Evolutionary conservation across 2,888 invertebrate species (phyloP).

Genomic region (Liposcelis brunnea): DNA sequence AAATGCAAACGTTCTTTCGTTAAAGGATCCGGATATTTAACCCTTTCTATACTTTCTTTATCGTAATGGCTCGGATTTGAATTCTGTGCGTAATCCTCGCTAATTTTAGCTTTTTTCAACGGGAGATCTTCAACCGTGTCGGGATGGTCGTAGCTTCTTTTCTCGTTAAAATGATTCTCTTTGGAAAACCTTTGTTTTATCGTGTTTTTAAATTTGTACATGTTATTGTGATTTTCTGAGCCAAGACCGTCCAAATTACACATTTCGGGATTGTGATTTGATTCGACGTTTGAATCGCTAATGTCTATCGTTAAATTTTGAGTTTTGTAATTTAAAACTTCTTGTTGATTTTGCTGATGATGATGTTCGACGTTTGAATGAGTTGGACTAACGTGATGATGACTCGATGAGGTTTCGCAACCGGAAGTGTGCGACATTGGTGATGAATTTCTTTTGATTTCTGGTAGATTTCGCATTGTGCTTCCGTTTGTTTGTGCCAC

Average conservation of each 20-base stretch:
- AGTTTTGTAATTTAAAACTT: conserved; percentile 18
- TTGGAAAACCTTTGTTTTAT: conserved; percentile 70
- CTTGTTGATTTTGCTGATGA: too few relatives aligned
- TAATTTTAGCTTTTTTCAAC: neutral
- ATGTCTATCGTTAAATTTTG: conserved; percentile 29
- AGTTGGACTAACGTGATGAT: too few relatives aligned
- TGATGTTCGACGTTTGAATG: too few relatives aligned
- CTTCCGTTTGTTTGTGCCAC: too few relatives aligned
- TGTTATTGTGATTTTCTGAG: conserved; percentile 25
- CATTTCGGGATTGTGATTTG: too few relatives aligned
- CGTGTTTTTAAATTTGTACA: conserved; percentile 87
- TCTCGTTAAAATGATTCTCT: conserved; percentile 16
- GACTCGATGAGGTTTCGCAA: too few relatives aligned
- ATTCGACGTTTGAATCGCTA: conserved; percentile 19
- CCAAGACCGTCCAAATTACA: conserved; percentile 1
- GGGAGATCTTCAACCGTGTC: neutral
- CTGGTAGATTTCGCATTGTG: neutral
- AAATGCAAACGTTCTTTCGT: too few relatives aligned
- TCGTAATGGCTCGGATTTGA: too few relatives aligned
- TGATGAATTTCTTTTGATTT: too few relatives aligned
- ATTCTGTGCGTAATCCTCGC: neutral
- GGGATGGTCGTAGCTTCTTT: neutral
- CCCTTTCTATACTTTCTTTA: too few relatives aligned
- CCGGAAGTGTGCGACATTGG: too few relatives aligned
- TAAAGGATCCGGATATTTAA: too few relatives aligned